Conservation (phyloP, 2,797 vertebrate species). For the Adrianichthys oophorus region DNA sequence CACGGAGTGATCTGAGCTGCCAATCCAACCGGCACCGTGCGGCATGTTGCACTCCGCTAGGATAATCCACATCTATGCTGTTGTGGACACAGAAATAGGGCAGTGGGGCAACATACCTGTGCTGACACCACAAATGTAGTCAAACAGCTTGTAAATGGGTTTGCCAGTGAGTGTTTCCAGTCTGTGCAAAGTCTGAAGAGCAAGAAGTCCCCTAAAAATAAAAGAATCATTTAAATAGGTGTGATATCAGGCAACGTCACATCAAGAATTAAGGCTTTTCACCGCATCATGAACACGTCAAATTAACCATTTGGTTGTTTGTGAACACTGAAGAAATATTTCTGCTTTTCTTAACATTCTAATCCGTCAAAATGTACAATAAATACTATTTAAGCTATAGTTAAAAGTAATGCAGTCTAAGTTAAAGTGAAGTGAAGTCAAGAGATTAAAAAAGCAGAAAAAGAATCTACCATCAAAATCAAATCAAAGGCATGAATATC, state of each 20-base stretch:
- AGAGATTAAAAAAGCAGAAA: background rate
- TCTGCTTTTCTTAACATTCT: slow-evolving; percentile 4
- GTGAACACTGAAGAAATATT: no score
- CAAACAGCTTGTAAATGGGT: slow-evolving; percentile 92
- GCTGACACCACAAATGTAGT: slow-evolving; percentile 97
- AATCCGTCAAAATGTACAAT: background rate
- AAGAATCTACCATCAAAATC: background rate
- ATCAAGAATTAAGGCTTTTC: background rate
- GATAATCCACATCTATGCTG: slow-evolving; percentile 40
- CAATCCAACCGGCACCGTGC: slow-evolving; percentile 1
- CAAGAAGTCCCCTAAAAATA: slow-evolving; percentile 87
- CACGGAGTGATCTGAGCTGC: slow-evolving; percentile 33
- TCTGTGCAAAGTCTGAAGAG: slow-evolving; percentile 90
- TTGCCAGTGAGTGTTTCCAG: slow-evolving; percentile 91
- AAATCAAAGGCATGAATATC: background rate
- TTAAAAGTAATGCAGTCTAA: no score
- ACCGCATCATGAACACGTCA: no score
- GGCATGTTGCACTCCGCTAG: slow-evolving; percentile 16
- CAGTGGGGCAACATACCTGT: slow-evolving; percentile 81
- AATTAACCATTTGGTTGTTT: no score
- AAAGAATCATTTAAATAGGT: background rate
- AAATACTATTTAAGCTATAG: no score
- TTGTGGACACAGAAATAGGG: slow-evolving; percentile 32
- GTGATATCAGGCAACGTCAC: background rate
- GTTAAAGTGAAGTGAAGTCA: no score